Percentiles rank a stretch among this genome's conserved stretches.
Conservation (phyloP, 1,140 invertebrate species). For the Tetragonula clypearis region DNA sequence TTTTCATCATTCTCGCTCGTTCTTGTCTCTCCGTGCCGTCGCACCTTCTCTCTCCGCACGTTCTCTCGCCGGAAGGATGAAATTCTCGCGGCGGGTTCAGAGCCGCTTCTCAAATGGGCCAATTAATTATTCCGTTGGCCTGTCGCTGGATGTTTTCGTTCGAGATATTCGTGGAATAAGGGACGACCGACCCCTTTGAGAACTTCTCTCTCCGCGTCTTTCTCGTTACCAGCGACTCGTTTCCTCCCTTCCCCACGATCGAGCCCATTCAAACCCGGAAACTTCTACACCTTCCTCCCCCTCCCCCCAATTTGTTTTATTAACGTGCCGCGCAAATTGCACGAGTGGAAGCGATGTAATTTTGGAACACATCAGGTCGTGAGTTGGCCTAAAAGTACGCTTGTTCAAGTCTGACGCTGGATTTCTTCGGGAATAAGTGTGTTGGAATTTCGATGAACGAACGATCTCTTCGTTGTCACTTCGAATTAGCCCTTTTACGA, state of each 20-base stretch:
- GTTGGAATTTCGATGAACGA: no score
- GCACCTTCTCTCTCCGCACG: not conserved
- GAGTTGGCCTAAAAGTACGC: no score
- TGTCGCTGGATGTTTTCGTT: constrained; percentile 39
- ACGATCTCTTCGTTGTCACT: no score
- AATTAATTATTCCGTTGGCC: constrained; percentile 61
- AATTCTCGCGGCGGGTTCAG: constrained; percentile 33
- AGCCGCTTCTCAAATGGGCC: constrained; percentile 47
- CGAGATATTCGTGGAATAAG: constrained; percentile 20
- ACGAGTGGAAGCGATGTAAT: constrained; percentile 8
- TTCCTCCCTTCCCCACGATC: not conserved
- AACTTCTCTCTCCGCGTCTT: not conserved
- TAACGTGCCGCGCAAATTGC: constrained; percentile 14
- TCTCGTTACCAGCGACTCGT: constrained; percentile 18
- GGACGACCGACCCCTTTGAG: constrained; percentile 10
- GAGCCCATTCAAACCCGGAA: constrained; percentile 6
- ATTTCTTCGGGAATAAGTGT: not conserved
- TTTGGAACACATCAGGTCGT: not conserved
- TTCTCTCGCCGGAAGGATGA: not conserved
- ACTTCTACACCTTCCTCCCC: not conserved
- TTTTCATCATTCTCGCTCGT: not conserved
- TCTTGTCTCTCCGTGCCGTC: not conserved
- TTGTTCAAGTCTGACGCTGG: no score
- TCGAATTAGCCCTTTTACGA: no score
- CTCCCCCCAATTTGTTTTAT: constrained; percentile 6